Percentiles rank a stretch among this genome's conserved stretches.
These are phyloP conservation scores for Apomyelois bistriatella DNA, from an alignment of 2,888 invertebrate genomes.

Conservation along the genomic window DNA sequence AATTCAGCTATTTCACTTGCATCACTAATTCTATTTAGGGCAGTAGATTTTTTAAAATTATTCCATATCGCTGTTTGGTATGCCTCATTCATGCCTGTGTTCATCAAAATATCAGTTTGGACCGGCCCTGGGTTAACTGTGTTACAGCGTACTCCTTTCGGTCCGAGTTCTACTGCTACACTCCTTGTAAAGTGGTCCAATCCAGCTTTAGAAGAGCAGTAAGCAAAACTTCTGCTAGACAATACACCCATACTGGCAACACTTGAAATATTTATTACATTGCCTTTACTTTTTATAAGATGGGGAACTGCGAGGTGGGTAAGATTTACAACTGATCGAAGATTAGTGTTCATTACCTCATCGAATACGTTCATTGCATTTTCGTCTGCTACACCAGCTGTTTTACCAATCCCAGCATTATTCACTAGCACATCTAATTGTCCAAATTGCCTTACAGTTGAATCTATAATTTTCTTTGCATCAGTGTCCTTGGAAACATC, in stretches of 20 bases:
- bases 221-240: constrained; percentile 19
- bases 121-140: constrained; percentile 92
- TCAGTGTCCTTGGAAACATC: constrained; percentile 32
- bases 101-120: constrained; percentile 64
- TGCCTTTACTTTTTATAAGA: constrained; percentile 28
- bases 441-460: constrained; percentile 30
- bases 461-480: constrained; percentile 26
- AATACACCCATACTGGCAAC: constrained; percentile 17
- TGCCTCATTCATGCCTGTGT: too few species aligned
- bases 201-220: constrained; percentile 59
- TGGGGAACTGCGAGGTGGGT: constrained; percentile 29
- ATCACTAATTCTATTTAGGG: too few species aligned
- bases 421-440: constrained; percentile 40
- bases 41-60: too few species aligned
- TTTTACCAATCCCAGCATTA: constrained; percentile 31
- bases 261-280: constrained; percentile 32
- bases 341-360: constrained; percentile 31
- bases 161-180: constrained; percentile 86
- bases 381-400: constrained; percentile 26
- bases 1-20: constrained; percentile 47
- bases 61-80: too few species aligned
- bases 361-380: constrained; percentile 33
- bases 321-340: constrained; percentile 33
- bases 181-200: constrained; percentile 93
- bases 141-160: constrained; percentile 84